Conservation (phyloP, 2,888 invertebrate genomes). For the Epistrophella euchroma region DNA sequence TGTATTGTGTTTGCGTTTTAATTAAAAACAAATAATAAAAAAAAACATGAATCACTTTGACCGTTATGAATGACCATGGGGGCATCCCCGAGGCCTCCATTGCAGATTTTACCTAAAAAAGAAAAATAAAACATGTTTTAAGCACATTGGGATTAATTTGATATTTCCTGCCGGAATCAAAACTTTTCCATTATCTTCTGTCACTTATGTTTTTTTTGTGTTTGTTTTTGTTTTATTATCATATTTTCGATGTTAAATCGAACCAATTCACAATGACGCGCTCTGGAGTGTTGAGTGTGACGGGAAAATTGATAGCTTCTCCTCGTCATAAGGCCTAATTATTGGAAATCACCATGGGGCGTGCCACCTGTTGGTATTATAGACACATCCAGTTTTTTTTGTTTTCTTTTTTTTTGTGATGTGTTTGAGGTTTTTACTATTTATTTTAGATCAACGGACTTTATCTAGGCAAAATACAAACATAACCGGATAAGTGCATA, state of each 20-base stretch:
- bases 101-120: constrained; percentile 35
- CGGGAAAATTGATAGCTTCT: constrained; percentile 39
- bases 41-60: constrained; percentile 19
- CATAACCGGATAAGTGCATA: constrained; percentile 64
- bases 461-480: constrained; percentile 45
- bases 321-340: constrained; percentile 40
- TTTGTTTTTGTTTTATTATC: constrained; percentile 18
- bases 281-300: not conserved
- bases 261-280: not conserved
- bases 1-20: constrained; percentile 2
- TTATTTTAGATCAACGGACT: constrained; percentile 51
- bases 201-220: not conserved
- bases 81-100: constrained; percentile 35
- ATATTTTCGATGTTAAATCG: constrained; percentile 1
- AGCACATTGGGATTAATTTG: constrained; percentile 13
- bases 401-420: not conserved
- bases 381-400: constrained; percentile 48
- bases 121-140: not conserved
- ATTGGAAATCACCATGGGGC: constrained; percentile 47
- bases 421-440: not conserved
- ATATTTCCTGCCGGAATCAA: constrained; percentile 4
- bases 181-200: constrained; percentile 24
- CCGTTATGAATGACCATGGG: constrained; percentile 33
- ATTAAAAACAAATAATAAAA: constrained; percentile 16
- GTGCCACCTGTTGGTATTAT: constrained; percentile 29